Base-by-base conservation (phyloP, 2,888 invertebrate genomes). In the Leptothorax acervorum region DNA sequence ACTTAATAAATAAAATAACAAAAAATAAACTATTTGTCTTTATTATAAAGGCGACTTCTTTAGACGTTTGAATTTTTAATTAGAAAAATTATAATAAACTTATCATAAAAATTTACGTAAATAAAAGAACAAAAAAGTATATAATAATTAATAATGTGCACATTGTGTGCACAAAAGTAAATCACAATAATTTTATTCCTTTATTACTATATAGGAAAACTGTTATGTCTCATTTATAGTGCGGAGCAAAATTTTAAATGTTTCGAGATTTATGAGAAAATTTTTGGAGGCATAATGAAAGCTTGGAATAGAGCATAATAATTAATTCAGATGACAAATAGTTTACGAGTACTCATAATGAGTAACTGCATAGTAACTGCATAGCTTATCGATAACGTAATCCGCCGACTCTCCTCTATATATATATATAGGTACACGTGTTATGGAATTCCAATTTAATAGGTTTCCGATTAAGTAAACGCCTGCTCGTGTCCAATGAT, bases 391-490 rank as follows among this genome's bases (percentile, higher is more conserved):
- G 87, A 89, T 84, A 85, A 85, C 76, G 75, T 68, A 83, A 85
- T 85, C 83, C 86, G 70, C 82, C 75, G 83, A 83, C 85, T 89
- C 88, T 90, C 83, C 86, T 88, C 89, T 39, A 68, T 31, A 45
- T 11, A 28, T 12, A 53, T 12, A n/a, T 8, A 51, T 18, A 31
- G 18, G 18, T 11, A 51, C n/a, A n/a, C 11, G 31, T 86, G 88
- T 90, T 91, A 88, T 87, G 87, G 86, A 91, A 92, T 92, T 90
- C 88, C 91, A 88, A 76, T 85, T 88, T 91, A 91, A 90, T 87
- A 82, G 89, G 89, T 92, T 92, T 90, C 88, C 89, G 88, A 88
- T 87, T 83, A 85, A 88, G 81, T 88, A 53, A 76, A 18, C 28
- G 84, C 82, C 71, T 60, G 81, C 83, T 87, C 85, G 74, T 85